Evolutionary conservation across 2,888 invertebrate genomes (phyloP), one percentile per base, ranked within the genome.

Genomic region (Coelinius sp.): DNA sequence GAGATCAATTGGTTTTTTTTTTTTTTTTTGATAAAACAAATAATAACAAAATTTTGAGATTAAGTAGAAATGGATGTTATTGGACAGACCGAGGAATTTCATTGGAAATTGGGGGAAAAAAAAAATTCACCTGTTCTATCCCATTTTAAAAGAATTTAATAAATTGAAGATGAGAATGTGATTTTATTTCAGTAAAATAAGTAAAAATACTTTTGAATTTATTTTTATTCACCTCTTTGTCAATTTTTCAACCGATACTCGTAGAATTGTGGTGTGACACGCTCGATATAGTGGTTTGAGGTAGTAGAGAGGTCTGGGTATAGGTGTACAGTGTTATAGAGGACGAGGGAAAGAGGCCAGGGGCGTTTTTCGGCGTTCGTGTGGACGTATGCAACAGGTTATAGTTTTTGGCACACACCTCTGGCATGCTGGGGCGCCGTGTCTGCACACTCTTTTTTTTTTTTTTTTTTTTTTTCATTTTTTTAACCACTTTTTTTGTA

Each of bases 291-390:
- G 70, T 70, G 59, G 44, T 38, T 70, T 70, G 70, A 53, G 52
- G 70, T 52, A 44, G 65, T 24, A 24, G 41, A 59, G 59, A 62
- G 68, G 62, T 38, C 35, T n/a, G 22, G 38, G 38, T 38, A 56
- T 24, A 74, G 74, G 67, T 52, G 59, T 70, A 71, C 69, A 74
- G 59, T 73, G 67, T 63, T 44, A 56, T 56, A 63, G 59, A 31
- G 27, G 77, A 76, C 77, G 75, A 73, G 79, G 80, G 73, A 80
- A 79, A 79, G 81, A 80, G 79, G 84, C 85, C 82, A 78, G 83
- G 82, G 85, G 85, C 84, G 85, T 84, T 86, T 85, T 86, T 85
- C 84, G 84, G 82, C 79, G 80, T 82, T 83, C 86, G 83, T 78
- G 79, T 82, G 80, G 84, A 77, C 82, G 77, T 75, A 73, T 74